Base-by-base conservation (phyloP, 2,113 vertebrate species). In the Cololabis saira region DNA sequence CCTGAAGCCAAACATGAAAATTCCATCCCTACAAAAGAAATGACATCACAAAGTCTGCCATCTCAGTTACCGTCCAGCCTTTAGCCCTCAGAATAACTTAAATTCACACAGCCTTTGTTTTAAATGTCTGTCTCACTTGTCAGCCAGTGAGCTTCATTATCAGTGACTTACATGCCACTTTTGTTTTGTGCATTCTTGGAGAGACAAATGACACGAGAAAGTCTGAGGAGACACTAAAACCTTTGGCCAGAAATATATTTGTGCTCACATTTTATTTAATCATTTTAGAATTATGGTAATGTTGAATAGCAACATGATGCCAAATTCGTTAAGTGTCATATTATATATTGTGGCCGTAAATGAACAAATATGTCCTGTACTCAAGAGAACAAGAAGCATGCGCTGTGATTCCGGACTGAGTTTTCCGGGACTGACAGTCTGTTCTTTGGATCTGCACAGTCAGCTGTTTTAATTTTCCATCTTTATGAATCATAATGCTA, bases 111-210 rank as follows among this genome's bases (percentile, higher is more conserved):
- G 17, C 2, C 14, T 53, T 10, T 51, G 18, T 33, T n/a, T 58
- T n/a, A 18, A 4, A 3, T 45, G 18, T 51, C 2, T 44, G 1
- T 55, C 21, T 13, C 37, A 27, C 44, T 6, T 44, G 4, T 60
- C 22, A 14, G 15, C 59, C 1, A 6, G 21, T 53, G 37, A 47
- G 21, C n/a, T 43, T 51, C 43, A 17, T 33, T 5, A 30, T 12
- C 27, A 3, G n/a, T 12, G 44, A 37, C 43, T 30, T 22, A 44
- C 3, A 11, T 45, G 22, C 14, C 5, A 7, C 21, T 41, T 60
- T 41, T 50, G 10, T 50, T 1, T 48, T 9, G 67, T 65, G 48
- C 17, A 52, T 69, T 64, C 57, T 22, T 11, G 33, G 33, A 7
- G 33, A 37, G 33, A 37, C 3, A 37, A 37, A 11, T 11, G 33